Evolutionary conservation across 1,140 invertebrate species (phyloP).

Genomic region (Hylaeus anthracinus): DNA sequence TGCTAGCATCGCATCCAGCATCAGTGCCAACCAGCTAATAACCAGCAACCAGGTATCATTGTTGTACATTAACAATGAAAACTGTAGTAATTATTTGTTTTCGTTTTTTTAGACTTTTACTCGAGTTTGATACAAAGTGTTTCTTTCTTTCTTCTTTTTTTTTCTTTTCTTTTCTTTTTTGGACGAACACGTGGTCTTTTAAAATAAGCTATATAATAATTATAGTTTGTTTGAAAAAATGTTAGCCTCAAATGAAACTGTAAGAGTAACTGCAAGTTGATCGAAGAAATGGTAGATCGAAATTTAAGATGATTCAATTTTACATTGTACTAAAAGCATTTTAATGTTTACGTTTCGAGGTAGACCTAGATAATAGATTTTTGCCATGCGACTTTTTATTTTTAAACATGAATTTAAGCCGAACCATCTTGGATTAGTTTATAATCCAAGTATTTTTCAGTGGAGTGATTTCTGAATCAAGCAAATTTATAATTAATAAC

Average conservation of each 20-base stretch:
- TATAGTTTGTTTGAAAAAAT: background rate
- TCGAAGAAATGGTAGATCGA: background rate
- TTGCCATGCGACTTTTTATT: constrained; percentile 18
- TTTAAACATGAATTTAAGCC: background rate
- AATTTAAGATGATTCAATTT: background rate
- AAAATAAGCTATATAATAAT: background rate
- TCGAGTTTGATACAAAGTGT: background rate
- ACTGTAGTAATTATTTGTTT: constrained; percentile 42
- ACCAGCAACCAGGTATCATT: constrained; percentile 80
- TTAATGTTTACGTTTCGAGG: constrained; percentile 43
- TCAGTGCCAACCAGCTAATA: constrained; percentile 82
- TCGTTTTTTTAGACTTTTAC: background rate
- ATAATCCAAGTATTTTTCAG: constrained; percentile 32
- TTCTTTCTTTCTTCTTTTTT: background rate
- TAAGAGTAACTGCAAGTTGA: background rate
- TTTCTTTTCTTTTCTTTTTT: too few relatives aligned
- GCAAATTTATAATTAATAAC: constrained; percentile 55
- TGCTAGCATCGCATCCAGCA: constrained; percentile 80
- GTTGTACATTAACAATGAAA: constrained; percentile 71
- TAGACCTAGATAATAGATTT: constrained; percentile 36
- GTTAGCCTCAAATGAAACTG: background rate
- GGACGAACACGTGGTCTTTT: background rate
- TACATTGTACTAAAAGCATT: background rate
- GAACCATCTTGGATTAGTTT: too few relatives aligned
- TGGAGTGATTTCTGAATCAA: constrained; percentile 37